phyloP scores from a whole-genome alignment of 2,113 vertebrate genomes.

The Antechinus flavipes region DNA sequence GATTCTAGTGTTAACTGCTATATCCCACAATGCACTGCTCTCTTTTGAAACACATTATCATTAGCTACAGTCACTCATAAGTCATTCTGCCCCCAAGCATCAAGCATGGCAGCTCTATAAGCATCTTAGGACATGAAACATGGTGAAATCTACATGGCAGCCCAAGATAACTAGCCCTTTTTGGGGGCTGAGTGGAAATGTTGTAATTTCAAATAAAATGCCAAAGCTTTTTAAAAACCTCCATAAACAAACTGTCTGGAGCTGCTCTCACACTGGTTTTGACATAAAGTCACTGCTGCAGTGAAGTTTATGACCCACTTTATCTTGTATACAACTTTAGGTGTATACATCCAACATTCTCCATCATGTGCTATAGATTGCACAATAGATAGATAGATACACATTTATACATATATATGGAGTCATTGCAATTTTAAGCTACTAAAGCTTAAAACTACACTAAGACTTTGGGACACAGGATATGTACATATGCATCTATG shows the following conservation, averaged over 20 bases:
- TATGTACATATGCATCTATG: not conserved
- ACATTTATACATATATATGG: not conserved
- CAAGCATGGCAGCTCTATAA: not conserved
- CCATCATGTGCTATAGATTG: conserved; percentile 56
- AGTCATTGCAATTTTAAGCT: not conserved
- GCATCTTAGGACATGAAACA: conserved; percentile 7
- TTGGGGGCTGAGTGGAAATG: conserved; percentile 24
- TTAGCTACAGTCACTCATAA: not conserved
- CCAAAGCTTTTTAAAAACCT: conserved; percentile 41
- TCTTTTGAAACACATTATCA: not conserved
- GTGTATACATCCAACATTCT: conserved; percentile 59
- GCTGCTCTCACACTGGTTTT: conserved; percentile 7
- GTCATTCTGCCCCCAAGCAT: not conserved
- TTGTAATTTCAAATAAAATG: conserved; percentile 61
- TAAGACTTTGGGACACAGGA: not conserved
- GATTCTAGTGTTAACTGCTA: not conserved
- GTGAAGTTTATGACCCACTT: conserved; percentile 60
- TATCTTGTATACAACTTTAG: conserved; percentile 56
- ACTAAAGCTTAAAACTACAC: not conserved
- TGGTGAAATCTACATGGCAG: not conserved
- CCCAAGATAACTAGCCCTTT: conserved; percentile 31
- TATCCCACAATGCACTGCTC: not conserved
- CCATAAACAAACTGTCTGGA: conserved; percentile 40
- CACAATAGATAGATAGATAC: not conserved
- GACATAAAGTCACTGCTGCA: conserved; percentile 48